Base-by-base conservation (phyloP, 1,140 invertebrate species). In the Brachystomella parvula region DNA sequence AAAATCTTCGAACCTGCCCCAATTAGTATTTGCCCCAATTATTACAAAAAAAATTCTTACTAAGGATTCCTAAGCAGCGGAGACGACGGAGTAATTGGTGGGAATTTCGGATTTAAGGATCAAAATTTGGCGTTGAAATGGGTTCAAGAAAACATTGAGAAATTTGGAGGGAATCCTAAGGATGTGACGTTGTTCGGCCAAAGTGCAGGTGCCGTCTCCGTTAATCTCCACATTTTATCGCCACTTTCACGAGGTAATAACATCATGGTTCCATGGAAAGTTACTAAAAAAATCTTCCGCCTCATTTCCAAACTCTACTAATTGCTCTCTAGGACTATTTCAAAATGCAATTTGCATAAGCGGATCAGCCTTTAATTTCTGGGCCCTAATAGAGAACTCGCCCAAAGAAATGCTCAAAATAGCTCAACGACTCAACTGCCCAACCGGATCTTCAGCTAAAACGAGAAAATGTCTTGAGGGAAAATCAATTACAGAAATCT, bases 91-190 rank as follows among this genome's bases (percentile, higher is more conserved):
- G 49, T 53, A 53, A 53, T 53, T 19, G 49, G 3, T 24, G 49
- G 49, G 24, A 53, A 53, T 24, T 19, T 53, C 6, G 49, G 49
- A 24, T 68, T 86, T 60, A 83, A 83, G 77, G 85, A 86, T 74
- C 80, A 85, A 74, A 74, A 82, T 1, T 69, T 81, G 68, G 83
- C 82, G 2, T 69, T 86, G 59, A 79, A 82, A 76, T 87, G 84
- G 82, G 76, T 85, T 19, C 78, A 83, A 74, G 78, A 77, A 59
- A 85, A 85, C 72, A 85, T 86, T 39, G 67, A 59, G 32, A 49
- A 66, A 26, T 86, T 86, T 76, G 79, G 81, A 65, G 85, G 84
- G 2, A 80, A 86, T 72, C 74, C 76, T 2, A 66, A 76, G 24
- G 75, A 75, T 57, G 76, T 83, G 29, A 83, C 81, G 0, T 71